These are phyloP conservation scores for Brachirus orientalis DNA, from an alignment of 2,113 vertebrate genomes.

Conservation along the genomic window DNA sequence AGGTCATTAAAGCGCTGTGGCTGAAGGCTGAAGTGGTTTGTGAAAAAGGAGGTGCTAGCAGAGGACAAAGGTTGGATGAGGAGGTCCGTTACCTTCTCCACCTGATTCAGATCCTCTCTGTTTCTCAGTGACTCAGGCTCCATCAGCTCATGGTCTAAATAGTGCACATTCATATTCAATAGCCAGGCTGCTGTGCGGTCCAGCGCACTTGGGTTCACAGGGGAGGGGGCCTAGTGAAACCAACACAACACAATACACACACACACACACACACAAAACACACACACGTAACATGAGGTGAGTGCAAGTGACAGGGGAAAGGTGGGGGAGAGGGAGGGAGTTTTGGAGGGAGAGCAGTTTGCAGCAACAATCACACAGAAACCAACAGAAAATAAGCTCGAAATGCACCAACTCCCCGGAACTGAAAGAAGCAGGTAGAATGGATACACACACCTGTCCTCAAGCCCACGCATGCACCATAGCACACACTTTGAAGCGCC, in stretches of 20 bases:
- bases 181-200: conserved; percentile 99
- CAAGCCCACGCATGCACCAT: conserved; percentile 30
- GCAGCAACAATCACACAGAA: conserved; percentile 66
- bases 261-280: conserved; percentile 40
- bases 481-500: conserved; percentile 28
- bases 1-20: conserved; percentile 32
- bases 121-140: conserved; percentile 93
- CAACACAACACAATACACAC: conserved; percentile 77
- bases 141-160: conserved; percentile 95
- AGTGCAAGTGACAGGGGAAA: conserved; percentile 59
- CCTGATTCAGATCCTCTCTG: conserved; percentile 97
- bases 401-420: conserved; percentile 61
- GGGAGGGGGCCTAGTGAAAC: conserved; percentile 96
- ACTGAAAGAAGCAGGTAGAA: conserved; percentile 71
- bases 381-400: conserved; percentile 71
- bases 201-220: conserved; percentile 98
- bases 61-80: conserved; percentile 54
- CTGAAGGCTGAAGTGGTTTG: conserved; percentile 50
- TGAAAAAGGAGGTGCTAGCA: conserved; percentile 39
- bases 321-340: conserved; percentile 16
- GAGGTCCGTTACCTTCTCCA: conserved; percentile 93
- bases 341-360: conserved; percentile 31
- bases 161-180: conserved; percentile 98
- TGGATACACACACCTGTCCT: conserved; percentile 54
- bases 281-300: conserved; percentile 66